Evolutionary conservation across 2,888 invertebrate genomes (phyloP).

Genomic region (Trachelus tabidus): DNA sequence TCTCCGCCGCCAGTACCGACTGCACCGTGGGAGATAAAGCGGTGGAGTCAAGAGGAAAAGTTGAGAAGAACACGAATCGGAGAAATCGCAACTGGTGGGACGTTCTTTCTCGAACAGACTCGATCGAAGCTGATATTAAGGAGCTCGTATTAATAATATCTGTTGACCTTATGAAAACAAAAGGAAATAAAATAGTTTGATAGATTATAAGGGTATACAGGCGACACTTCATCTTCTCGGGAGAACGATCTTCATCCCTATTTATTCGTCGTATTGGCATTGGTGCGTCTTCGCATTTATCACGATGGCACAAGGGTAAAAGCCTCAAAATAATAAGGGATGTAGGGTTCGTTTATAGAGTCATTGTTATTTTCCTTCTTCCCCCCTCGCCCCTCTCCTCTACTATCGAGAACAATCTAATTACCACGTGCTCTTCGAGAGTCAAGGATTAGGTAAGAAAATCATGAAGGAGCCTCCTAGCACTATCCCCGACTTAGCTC

Average conservation of each 20-base stretch:
- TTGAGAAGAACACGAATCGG: not conserved
- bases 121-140: not conserved
- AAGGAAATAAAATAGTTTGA: not conserved
- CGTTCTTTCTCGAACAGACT: not conserved
- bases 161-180: not conserved
- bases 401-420: not conserved
- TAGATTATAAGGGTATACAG: not conserved
- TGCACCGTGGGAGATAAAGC: not conserved
- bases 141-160: not conserved
- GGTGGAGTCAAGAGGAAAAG: no score
- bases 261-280: not conserved
- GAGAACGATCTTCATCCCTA: not conserved
- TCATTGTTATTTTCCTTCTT: not conserved
- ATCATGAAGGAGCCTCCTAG: not conserved
- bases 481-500: not conserved
- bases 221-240: not conserved
- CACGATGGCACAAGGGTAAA: not conserved
- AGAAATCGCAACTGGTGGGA: not conserved
- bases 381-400: not conserved
- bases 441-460: not conserved
- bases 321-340: not conserved
- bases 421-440: not conserved
- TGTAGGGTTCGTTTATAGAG: not conserved
- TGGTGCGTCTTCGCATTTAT: not conserved
- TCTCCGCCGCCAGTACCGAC: not conserved